These are phyloP conservation scores for Drosophila cognata DNA, from an alignment of 2,888 invertebrate species.

Conservation along the genomic window DNA sequence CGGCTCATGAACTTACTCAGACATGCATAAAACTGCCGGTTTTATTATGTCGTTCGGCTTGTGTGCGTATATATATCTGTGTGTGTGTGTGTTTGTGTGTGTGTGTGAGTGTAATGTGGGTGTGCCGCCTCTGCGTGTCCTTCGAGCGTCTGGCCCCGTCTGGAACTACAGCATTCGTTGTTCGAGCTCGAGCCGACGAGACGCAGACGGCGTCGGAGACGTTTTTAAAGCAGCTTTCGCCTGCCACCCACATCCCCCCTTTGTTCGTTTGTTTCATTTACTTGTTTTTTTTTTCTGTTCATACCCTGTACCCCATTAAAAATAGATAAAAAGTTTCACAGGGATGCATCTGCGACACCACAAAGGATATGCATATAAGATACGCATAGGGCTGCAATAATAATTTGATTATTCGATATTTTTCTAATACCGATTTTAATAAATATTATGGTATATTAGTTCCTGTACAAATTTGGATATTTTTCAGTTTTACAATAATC, in stretches of 20 bases:
- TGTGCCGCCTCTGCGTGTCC: constrained; percentile 56
- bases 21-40: constrained; percentile 81
- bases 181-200: constrained; percentile 28
- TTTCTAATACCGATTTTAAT: neutral
- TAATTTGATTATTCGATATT: neutral
- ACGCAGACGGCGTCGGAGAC: constrained; percentile 48
- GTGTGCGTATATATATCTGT: constrained; percentile 24
- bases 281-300: constrained; percentile 4
- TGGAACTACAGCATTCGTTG: constrained; percentile 43
- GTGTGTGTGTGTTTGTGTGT: constrained; percentile 6
- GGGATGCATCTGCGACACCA: neutral
- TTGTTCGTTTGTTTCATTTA: neutral
- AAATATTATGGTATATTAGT: neutral
- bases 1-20: constrained; percentile 77
- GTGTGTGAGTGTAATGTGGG: constrained; percentile 39
- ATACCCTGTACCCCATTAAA: constrained; percentile 4
- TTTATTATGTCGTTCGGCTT: constrained; percentile 76
- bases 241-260: neutral
- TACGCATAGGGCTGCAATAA: neutral
- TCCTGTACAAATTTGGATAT: neutral
- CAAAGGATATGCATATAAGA: neutral
- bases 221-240: constrained; percentile 47
- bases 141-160: constrained; percentile 59
- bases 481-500: neutral
- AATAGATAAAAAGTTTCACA: constrained; percentile 6